Conservation (phyloP, 2,113 vertebrate species). For the Alligator mississippiensis region DNA sequence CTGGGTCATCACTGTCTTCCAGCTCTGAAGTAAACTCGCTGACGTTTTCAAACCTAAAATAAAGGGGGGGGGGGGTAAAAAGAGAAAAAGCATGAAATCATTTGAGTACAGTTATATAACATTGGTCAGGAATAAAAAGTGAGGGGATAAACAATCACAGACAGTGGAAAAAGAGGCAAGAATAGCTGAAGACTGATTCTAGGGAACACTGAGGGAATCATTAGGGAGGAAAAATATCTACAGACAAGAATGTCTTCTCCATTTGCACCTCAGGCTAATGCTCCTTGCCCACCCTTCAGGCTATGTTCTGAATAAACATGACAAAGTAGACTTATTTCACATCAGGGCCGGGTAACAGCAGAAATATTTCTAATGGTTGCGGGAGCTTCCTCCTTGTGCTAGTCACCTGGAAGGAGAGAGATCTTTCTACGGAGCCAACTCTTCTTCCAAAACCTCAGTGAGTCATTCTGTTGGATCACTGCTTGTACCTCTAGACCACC, state of each 20-base stretch:
- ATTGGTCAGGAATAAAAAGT: not conserved
- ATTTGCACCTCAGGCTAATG: rapidly evolving
- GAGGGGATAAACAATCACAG: not conserved
- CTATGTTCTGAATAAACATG: not conserved
- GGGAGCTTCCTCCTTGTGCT: not conserved
- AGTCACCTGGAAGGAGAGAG: not conserved
- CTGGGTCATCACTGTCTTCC: slow-evolving; percentile 86
- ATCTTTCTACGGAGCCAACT: not conserved
- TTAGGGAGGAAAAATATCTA: not conserved
- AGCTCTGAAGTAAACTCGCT: slow-evolving; percentile 86
- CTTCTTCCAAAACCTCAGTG: not conserved
- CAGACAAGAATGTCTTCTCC: not conserved
- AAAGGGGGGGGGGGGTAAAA: not conserved
- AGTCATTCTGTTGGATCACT: not conserved
- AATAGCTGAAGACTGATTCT: not conserved
- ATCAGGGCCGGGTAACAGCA: not conserved
- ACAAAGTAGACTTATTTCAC: not conserved
- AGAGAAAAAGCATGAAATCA: not conserved
- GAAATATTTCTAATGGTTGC: not conserved
- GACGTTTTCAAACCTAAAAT: slow-evolving; percentile 88
- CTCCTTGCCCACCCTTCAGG: not conserved
- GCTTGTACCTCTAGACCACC: not conserved
- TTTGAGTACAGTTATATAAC: not conserved
- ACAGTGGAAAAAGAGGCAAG: not conserved
- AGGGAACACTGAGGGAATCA: not conserved